These are phyloP conservation scores for Mechanitis messenoides DNA, from an alignment of 2,888 invertebrate species.

Conservation along the genomic window DNA sequence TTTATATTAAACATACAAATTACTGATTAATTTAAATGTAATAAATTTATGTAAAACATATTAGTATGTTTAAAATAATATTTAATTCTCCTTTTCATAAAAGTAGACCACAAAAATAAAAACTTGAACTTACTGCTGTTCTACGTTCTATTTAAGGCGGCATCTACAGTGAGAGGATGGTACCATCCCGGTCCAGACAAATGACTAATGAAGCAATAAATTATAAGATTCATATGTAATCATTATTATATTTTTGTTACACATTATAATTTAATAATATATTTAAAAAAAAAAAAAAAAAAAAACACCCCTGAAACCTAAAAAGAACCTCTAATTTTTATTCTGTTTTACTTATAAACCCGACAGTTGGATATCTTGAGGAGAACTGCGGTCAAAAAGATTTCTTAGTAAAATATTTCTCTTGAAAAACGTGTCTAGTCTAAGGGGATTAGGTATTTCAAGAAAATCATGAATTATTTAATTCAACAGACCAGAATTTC, in stretches of 20 bases:
- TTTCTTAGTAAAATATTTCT: constrained; percentile 14
- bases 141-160: no score
- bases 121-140: no score
- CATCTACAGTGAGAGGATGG: no score
- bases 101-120: no score
- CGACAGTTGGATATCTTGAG: constrained; percentile 29
- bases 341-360: constrained; percentile 31
- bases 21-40: background rate
- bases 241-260: no score
- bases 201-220: no score
- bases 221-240: no score
- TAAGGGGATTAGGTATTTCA: constrained; percentile 13
- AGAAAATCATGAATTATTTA: constrained; percentile 2
- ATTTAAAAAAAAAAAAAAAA: constrained; percentile 3
- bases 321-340: constrained; percentile 20
- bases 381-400: constrained; percentile 23
- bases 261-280: no score
- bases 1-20: constrained; percentile 5
- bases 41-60: constrained; percentile 7
- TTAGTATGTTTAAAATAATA: no score
- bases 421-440: constrained; percentile 10
- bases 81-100: no score
- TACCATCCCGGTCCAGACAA: no score
- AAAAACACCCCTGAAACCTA: constrained; percentile 10
- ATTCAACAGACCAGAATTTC: background rate